Base-by-base conservation (phyloP, 2,888 invertebrate genomes). In the Bellardia bayeri region DNA sequence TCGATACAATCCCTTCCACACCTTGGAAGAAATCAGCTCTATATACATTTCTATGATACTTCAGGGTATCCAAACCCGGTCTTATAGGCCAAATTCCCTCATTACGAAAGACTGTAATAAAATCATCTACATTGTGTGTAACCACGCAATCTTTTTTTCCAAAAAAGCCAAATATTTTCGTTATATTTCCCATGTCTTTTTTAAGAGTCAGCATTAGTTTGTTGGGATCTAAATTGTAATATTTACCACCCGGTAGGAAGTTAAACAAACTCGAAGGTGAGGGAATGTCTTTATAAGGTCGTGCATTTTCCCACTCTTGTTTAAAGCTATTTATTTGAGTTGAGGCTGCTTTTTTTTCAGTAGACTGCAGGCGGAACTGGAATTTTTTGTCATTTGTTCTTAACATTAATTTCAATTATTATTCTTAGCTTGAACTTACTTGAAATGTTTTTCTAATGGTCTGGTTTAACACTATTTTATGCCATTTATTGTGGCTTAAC, bases 41-140 rank as follows among this genome's bases (percentile, higher is more conserved):
- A 23, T 88, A 80, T 14, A 81, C 87, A 23, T 89, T 91, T 4
- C 94, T 91, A 90, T 95, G 94, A 88, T 94, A 91, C 3, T 88
- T 88, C 49, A 94, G 85, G 0, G 92, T 90, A 5, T 94, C 92
- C n/a, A 93, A 90, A 5, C 93, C 92, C 0, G 93, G 90, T 56
- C 95, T 91, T 2, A 88, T 51, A 0, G 95, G 95, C 94, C 94
- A 94, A 0, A 90, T 71, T 6, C 95, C 95, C 90, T 95, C 94
- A 45, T 93, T 91, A 2, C 95, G 93, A 86, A 94, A 93, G 75
- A 94, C 91, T 87, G 91, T 91, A 88, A 94, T 94, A 64, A 95
- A 94, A 89, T 95, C 94, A 6, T 94, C 94, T 0, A 95, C 94
- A 91, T 95, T 93, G 88, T 94, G 94, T 1, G 94, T 90, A 4